A percentile compares a stretch with the other conserved stretches of the same genome.
Conservation (phyloP, 2,113 vertebrate species). For the Erinaceus europaeus region DNA sequence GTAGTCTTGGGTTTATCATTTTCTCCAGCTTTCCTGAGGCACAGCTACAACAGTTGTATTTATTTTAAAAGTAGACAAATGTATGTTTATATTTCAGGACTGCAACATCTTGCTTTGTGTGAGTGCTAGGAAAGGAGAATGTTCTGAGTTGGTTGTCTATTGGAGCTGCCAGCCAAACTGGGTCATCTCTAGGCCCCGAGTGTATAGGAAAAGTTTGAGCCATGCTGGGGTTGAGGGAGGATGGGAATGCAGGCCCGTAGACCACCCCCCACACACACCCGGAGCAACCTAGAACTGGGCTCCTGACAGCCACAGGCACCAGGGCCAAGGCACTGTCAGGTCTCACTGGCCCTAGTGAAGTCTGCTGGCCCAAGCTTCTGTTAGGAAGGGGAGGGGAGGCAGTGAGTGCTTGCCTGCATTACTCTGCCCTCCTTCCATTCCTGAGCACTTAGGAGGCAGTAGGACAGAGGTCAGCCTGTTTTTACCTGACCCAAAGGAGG, state of each 20-base stretch:
- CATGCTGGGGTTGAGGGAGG: rapidly evolving
- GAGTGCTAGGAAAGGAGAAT: not conserved
- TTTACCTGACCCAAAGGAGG: not conserved
- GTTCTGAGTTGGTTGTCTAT: not conserved
- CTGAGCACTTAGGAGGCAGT: not conserved
- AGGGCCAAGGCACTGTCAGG: not conserved
- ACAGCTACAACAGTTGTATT: no score
- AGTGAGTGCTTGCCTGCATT: not conserved
- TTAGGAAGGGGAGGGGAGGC: not conserved
- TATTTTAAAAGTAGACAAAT: no score
- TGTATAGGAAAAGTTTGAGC: not conserved
- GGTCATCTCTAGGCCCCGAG: no score
- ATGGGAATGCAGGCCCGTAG: rapidly evolving
- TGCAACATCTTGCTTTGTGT: not conserved
- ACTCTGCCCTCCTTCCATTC: not conserved
- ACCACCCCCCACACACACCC: no score
- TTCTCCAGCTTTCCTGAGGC: not conserved
- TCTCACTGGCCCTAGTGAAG: not conserved
- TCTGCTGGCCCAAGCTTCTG: not conserved
- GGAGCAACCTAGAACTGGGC: no score
- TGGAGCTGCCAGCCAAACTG: not conserved
- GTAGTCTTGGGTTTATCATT: not conserved
- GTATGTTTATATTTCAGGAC: not conserved
- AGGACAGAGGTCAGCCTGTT: not conserved
- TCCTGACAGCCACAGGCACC: no score